These are phyloP conservation scores for Mellilla xanthometata DNA, from an alignment of 2,888 invertebrate genomes.

Conservation along the genomic window DNA sequence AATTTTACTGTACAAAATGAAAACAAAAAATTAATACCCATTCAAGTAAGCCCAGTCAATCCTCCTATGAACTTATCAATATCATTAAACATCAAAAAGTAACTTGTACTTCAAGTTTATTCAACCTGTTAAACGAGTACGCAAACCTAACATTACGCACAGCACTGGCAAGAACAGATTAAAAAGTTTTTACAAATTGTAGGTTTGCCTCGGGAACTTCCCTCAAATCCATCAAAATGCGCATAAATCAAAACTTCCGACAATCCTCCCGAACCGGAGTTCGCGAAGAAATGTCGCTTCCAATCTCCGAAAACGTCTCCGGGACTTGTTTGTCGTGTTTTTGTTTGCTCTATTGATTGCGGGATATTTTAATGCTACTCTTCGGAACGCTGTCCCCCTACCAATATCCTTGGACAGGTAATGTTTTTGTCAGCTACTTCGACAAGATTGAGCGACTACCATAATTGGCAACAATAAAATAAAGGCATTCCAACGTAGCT, in stretches of 20 bases:
- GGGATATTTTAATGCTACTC: slow-evolving; percentile 31
- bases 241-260: slow-evolving; percentile 67
- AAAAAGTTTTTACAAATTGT: slow-evolving; percentile 47
- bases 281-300: slow-evolving; percentile 48
- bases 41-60: too few relatives aligned
- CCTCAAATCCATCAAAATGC: slow-evolving; percentile 56
- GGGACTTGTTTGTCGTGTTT: slow-evolving; percentile 43
- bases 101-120: slow-evolving; percentile 1
- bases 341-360: slow-evolving; percentile 43
- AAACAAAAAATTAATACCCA: too few relatives aligned
- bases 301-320: slow-evolving; percentile 46
- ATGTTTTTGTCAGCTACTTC: slow-evolving; percentile 24
- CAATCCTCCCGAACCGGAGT: slow-evolving; percentile 37
- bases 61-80: too few relatives aligned
- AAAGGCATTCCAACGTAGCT: slow-evolving; percentile 18
- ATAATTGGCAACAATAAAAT: slow-evolving; percentile 28
- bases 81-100: neutral
- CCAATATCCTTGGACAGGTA: slow-evolving; percentile 13
- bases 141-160: slow-evolving; percentile 23
- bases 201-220: slow-evolving; percentile 45
- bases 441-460: slow-evolving; percentile 22
- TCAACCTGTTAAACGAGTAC: slow-evolving; percentile 18
- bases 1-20: too few relatives aligned
- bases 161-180: slow-evolving; percentile 39
- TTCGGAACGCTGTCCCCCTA: slow-evolving; percentile 7